Evolutionary conservation across 2,113 vertebrate genomes (phyloP), one percentile per base, ranked within the genome.

Genomic region (Falco punctatus): DNA sequence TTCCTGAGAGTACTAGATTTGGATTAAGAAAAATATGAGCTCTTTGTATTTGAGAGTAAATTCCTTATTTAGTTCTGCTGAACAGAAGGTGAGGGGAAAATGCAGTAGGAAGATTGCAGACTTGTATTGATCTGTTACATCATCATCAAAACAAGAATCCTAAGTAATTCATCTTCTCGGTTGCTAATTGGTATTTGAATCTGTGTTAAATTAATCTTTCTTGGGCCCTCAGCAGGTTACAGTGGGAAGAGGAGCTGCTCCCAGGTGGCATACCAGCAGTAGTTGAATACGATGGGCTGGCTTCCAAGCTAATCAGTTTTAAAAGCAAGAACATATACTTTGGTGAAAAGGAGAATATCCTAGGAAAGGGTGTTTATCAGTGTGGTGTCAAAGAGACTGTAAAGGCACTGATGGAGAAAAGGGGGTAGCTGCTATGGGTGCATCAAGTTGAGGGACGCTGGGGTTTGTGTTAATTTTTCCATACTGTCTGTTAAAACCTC

Each of bases 281-380:
- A 9, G 21, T 1, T 59, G 75, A 22, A 48, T 33, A 7, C 0
- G 0, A 6, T 17, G 64, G 51, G 64, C 69, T 48, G 70, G 13
- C 70, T 71, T 57, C 87, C 42, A 40, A 5, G 44, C 51, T 23
- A 7, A 28, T 38, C 2, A 2, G 11, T 33, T 58, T 52, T 61
- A 42, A 61, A 59, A 69, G 59, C 35, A 32, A 49, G 67, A 77
- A 28, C 12, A 1, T 10, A 2, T 17, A 0, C 7, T 38, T 0
- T 16, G 69, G 46, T 44, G 72, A 5, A 14, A 49, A 22, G 51
- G 27, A 9, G 33, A 19, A 10, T 38, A 2, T 26, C 28, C 20
- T 33, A 5, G n/a, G 46, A 5, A 38, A 38, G 17, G 32, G 7
- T 13, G 35, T 28, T 75, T 7, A 26, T 28, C 28, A 2, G 21